Base-by-base conservation (phyloP, 2,113 vertebrate genomes). In the Campylorhamphus procurvoides region DNA sequence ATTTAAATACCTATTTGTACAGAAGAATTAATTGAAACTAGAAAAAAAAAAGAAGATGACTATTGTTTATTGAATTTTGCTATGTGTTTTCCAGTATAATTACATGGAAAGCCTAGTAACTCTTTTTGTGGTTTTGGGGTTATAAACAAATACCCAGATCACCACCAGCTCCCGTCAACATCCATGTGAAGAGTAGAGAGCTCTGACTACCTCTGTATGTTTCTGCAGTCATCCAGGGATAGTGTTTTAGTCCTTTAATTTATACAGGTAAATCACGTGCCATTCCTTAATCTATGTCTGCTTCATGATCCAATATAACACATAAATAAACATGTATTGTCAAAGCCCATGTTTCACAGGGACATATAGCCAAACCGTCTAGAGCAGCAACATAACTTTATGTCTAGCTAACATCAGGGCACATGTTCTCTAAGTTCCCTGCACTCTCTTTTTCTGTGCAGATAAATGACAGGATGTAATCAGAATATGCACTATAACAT, bases 1-100 rank as follows among this genome's bases (percentile, higher is more conserved):
- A 97, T 96, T 92, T 96, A 97, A 97, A 96, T 92, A 96, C 59
- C 31, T 87, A 92, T 89, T 97, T 97, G 49, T 91, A 68, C 84
- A 55, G 72, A 78, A 95, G 18, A 76, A 90, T 78, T 80, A 53
- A 15, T 18, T 69, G 53, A 82, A 94, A 71, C 13, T 31, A 33
- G 23, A 74, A 88, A 84, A 76, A 74, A 88, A 84, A 76, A 63
- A 27, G 15, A 73, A 66, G n/a, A 68, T 42, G 0, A 39, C 8
- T 80, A 16, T 64, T 96, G 55, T 91, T 90, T 81, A 76, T 89
- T 87, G 68, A 83, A 84, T 91, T 89, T 92, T 82, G 31, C 87
- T 95, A 22, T 69, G 77, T 60, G 37, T 75, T 82, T 47, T 89
- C 87, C 49, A 94, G 49, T 71, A 28, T 91, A 94, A 96, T 97